Percentiles rank a stretch among this genome's conserved stretches.
Conservation (phyloP, 2,888 invertebrate species). For the Acronicta psi region DNA sequence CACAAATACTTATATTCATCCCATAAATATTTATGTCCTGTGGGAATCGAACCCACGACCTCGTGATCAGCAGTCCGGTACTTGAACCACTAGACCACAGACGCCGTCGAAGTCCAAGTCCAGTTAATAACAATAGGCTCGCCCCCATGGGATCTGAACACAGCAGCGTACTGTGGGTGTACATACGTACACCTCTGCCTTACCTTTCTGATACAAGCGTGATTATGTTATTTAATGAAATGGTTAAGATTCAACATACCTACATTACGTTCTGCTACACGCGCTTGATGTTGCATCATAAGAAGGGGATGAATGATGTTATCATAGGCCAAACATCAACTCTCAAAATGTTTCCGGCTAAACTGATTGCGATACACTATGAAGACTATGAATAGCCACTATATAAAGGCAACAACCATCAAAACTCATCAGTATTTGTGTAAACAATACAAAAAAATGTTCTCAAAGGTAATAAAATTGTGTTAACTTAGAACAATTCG, state of each 20-base stretch:
- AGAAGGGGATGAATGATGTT: conserved; percentile 17
- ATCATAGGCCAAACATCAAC: conserved; percentile 35
- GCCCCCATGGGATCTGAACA: no score
- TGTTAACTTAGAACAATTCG: conserved; percentile 44
- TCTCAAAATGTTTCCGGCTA: conserved; percentile 48
- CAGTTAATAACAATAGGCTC: no score
- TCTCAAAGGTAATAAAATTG: conserved; percentile 73
- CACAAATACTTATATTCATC: no score
- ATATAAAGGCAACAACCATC: conserved; percentile 62
- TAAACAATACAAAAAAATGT: conserved; percentile 69
- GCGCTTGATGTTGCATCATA: conserved; percentile 14
- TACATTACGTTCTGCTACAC: conserved; percentile 16
- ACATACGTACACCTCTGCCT: no score
- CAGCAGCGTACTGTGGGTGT: no score
- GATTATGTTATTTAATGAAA: no score
- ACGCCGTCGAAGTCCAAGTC: no score
- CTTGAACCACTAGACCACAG: no score
- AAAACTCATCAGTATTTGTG: conserved; percentile 63
- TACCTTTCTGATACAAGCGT: no score
- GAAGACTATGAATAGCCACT: conserved; percentile 41
- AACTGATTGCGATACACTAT: conserved; percentile 41
- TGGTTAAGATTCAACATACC: conserved; percentile 16
- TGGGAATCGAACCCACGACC: no score
- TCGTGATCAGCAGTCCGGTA: no score
- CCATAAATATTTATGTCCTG: no score